A percentile compares a stretch with the other conserved stretches of the same genome.
phyloP scores from a whole-genome alignment of 2,888 invertebrate species.

The Ichneumoninae sp. region DNA sequence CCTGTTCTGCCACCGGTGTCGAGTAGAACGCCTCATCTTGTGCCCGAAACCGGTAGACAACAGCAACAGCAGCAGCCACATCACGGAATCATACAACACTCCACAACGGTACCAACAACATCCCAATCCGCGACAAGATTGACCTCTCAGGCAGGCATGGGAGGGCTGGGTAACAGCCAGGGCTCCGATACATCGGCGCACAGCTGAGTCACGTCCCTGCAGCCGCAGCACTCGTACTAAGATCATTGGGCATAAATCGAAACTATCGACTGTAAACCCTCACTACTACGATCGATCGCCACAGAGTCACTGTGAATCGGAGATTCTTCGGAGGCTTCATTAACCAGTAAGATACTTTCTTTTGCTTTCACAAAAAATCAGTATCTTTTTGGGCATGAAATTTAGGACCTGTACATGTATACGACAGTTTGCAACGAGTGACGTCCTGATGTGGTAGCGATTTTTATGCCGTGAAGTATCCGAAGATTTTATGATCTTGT shows the following conservation, averaged over 20 bases:
- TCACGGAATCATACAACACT: constrained; percentile 63
- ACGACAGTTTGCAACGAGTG: neutral
- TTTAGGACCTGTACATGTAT: neutral
- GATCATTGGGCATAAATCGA: constrained; percentile 14
- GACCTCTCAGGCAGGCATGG: constrained; percentile 80
- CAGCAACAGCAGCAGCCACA: constrained; percentile 60
- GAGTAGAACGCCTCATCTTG: constrained; percentile 90
- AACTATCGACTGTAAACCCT: constrained; percentile 32
- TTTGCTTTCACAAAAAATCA: neutral
- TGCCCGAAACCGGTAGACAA: constrained; percentile 87
- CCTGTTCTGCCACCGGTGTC: constrained; percentile 90
- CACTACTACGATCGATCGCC: neutral
- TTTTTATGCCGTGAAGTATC: neutral
- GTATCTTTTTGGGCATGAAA: constrained; percentile 4
- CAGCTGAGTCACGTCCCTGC: constrained; percentile 84
- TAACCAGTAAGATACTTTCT: neutral
- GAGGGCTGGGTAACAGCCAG: constrained; percentile 82
- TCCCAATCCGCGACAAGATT: constrained; percentile 80
- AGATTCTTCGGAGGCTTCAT: constrained; percentile 5
- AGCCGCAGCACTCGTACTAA: constrained; percentile 84
- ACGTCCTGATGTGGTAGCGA: neutral
- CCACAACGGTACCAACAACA: constrained; percentile 70
- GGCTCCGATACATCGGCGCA: constrained; percentile 82
- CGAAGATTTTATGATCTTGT: neutral
- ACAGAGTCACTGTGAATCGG: neutral